Evolutionary conservation across 2,888 invertebrate genomes (phyloP), one percentile per base, ranked within the genome.

Genomic region (Dryobota labecula): DNA sequence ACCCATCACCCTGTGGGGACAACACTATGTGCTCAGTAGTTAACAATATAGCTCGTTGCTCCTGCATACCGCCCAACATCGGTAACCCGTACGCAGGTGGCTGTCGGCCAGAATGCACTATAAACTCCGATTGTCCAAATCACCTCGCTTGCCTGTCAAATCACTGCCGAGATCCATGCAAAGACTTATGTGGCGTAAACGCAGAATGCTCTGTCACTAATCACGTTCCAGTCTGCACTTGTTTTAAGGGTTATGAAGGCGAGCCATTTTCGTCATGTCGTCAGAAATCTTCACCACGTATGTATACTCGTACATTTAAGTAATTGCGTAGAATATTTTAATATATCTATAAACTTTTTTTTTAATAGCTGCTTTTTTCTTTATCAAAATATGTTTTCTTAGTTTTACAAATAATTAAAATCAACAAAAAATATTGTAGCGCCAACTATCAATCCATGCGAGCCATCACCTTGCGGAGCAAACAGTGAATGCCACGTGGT

Each of bases 1-100:
- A 96, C 84, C 97, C 98, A 54, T 97, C 97, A 56, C 98, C 98
- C 0, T 99, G 99, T 90, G 98, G 98, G 27, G 97, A 98, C 88
- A 98, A 98, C 88, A 97, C 98, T 0, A 96, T 98, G 72, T 99
- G 98, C 89, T 96, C 97, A 0, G 97, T 97, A 41, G 94, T 97
- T 4, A 97, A 98, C 85, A 97, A 97, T 27, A 94, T 96, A 41
- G 97, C 97, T 0, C 97, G 97, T 83, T 99, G 99, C 90, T 96
- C 96, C n/a, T 99, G 98, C 88, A 98, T 98, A 88, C 98, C 98
- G 72, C 98, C 98, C 6, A 98, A 98, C 88, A 97, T 98, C 78
- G 98, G 98, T 13, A 98, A 99, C 94, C 98, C 98, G 7, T 98
- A 98, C 89, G 97, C 97, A 24, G 97, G 98, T 27, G 98, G 98